Base-by-base conservation (phyloP, 2,888 invertebrate species). In the Dascillus cervinus region DNA sequence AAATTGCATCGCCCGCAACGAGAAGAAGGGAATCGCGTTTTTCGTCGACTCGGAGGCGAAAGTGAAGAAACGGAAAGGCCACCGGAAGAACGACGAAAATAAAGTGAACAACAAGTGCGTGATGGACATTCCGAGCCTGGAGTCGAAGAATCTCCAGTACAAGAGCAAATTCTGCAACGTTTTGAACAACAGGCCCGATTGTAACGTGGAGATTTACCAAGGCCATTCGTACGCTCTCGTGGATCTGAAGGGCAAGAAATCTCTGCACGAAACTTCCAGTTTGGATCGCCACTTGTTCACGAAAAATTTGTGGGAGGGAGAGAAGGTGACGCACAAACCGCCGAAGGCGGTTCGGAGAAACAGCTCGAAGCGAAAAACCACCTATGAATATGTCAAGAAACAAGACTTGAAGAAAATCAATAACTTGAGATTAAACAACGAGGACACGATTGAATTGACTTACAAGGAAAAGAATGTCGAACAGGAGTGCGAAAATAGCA, bases 331-430 rank as follows among this genome's bases (percentile, higher is more conserved):
- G 1, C 82, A 83, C 46, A 83, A 83, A 49, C 83, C 82, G 1
- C 83, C 82, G 0, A 81, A 82, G 55, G 79, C 81, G 1, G 72
- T 76, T 0, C 72, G 79, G 29, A 65, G 81, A 21, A 78, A 80
- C 4, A 78, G 79, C 3, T 79, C 80, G 11, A 64, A 61, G 44
- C 52, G 47, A 2, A 59, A 58, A 39, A 63, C 59, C 1, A 53
- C 55, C 1, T 65, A 65, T 39, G 64, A 65, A 32, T 65, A 65
- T 33, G 53, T 65, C n/a, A 54, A 53, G 28, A 65, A 64, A 34
- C 63, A 63, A 14, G 64, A 65, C 34, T 46, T 47, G 11, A 44
- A 44, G 17, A 55, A 52, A 28, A 35, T 40, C 10, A 39, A 46
- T 22, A 48, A 47, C 33, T 50, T 29, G 35, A 53, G 34, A 50